These are phyloP conservation scores for Calameuta pallipes DNA, from an alignment of 2,888 invertebrate genomes.

Conservation along the genomic window DNA sequence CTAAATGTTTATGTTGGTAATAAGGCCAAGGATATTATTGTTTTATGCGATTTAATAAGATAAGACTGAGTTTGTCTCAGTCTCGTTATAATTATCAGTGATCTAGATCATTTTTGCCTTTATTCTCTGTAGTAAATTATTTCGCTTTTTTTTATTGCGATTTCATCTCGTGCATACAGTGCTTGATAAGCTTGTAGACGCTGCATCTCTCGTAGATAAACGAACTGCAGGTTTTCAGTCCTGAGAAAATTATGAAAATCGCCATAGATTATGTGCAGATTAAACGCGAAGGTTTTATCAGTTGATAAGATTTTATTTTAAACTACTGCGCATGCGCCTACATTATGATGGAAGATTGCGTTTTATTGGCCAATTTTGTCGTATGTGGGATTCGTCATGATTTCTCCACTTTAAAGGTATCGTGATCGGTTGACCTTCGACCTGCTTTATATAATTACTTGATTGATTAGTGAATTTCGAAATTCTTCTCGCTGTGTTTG, in stretches of 20 bases:
- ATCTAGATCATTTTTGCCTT: background rate
- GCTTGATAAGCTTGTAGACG: background rate
- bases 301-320: no score
- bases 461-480: background rate
- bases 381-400: background rate
- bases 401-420: background rate
- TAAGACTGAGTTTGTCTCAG: no score
- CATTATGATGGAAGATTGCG: background rate
- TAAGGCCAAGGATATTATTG: background rate
- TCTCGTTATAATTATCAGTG: background rate
- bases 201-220: background rate
- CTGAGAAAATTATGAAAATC: background rate
- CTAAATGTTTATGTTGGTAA: background rate
- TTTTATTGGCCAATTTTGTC: background rate
- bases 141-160: background rate
- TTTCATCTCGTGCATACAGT: background rate
- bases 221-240: background rate
- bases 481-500: background rate
- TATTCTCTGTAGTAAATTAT: background rate
- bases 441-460: background rate
- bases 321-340: background rate
- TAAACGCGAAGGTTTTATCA: no score
- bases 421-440: background rate
- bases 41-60: background rate
- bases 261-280: background rate